These are phyloP conservation scores for Caretta caretta DNA, from an alignment of 2,113 vertebrate species.

Conservation along the genomic window DNA sequence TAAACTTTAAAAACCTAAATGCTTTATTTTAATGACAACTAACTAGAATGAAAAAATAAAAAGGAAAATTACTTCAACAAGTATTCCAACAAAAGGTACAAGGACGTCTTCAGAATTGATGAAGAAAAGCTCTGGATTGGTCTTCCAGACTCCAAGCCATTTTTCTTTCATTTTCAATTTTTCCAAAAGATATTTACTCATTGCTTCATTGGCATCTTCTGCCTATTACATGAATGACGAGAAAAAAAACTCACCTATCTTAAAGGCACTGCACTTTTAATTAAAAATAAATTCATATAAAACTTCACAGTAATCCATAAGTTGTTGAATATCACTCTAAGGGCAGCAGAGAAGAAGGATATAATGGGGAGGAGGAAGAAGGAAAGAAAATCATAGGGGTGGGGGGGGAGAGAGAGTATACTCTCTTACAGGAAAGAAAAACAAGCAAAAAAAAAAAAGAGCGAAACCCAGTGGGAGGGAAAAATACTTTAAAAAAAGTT, in stretches of 20 bases:
- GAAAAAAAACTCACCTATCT: neutral
- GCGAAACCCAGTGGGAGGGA: neutral
- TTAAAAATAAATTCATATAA: neutral
- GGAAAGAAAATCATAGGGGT: neutral
- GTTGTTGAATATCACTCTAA: too few relatives aligned
- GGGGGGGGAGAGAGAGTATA: too few relatives aligned
- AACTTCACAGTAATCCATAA: neutral
- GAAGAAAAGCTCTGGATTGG: slow-evolving; percentile 71
- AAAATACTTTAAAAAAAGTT: neutral
- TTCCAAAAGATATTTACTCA: slow-evolving; percentile 63
- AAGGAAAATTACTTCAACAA: slow-evolving; percentile 63
- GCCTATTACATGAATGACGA: slow-evolving; percentile 54
- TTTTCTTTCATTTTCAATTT: slow-evolving; percentile 68
- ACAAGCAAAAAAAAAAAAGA: neutral
- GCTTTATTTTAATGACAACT: neutral
- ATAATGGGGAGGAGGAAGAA: neutral
- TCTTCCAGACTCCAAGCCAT: slow-evolving; percentile 75
- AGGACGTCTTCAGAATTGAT: slow-evolving; percentile 67
- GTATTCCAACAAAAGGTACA: slow-evolving; percentile 71
- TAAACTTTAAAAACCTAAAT: neutral
- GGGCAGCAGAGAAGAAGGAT: too few relatives aligned
- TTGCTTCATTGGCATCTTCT: slow-evolving; percentile 67
- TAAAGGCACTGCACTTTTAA: neutral
- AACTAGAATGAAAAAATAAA: neutral
- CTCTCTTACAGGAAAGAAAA: neutral